Evolutionary conservation across 2,797 vertebrate genomes (phyloP).

Genomic region (Epinephelus coioides): DNA sequence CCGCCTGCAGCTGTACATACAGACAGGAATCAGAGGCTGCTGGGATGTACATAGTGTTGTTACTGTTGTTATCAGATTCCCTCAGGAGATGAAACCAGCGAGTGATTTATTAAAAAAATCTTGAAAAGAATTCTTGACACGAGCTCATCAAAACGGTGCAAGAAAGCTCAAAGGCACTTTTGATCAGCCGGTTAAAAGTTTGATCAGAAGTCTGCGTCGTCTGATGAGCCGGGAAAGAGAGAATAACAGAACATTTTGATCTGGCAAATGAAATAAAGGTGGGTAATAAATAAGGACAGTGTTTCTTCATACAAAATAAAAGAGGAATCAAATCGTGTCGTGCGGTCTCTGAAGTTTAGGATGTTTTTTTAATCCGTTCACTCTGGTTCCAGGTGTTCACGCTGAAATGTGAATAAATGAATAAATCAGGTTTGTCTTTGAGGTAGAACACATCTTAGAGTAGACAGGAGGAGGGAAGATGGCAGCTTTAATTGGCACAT

Average conservation of each 20-base stretch:
- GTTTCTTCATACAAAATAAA: conserved; percentile 26
- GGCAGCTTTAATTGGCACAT: conserved; percentile 65
- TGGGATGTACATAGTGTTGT: not conserved
- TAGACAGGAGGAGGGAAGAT: conserved; percentile 34
- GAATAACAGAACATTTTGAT: conserved; percentile 58
- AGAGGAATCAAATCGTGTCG: conserved; percentile 37
- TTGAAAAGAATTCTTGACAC: conserved; percentile 51
- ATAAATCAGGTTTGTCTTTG: conserved; percentile 48
- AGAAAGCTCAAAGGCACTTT: conserved; percentile 41
- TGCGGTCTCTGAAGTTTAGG: conserved; percentile 8
- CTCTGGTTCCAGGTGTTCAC: conserved; percentile 48
- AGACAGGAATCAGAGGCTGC: not conserved
- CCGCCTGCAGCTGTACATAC: conserved; percentile 14
- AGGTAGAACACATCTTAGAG: conserved; percentile 41
- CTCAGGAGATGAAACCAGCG: conserved; percentile 16
- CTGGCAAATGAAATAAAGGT: conserved; percentile 55
- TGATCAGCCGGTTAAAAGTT: conserved; percentile 63
- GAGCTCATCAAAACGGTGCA: conserved; percentile 40
- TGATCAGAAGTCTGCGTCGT: conserved; percentile 52
- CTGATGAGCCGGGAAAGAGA: conserved; percentile 31
- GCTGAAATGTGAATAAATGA: conserved; percentile 48
- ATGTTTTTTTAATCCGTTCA: conserved; percentile 2
- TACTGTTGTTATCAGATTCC: conserved; percentile 29
- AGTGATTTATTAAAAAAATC: conserved; percentile 23
- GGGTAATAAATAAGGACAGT: conserved; percentile 50